Evolutionary conservation across 2,797 vertebrate species (phyloP).

Genomic region (Muscicapa striata): DNA sequence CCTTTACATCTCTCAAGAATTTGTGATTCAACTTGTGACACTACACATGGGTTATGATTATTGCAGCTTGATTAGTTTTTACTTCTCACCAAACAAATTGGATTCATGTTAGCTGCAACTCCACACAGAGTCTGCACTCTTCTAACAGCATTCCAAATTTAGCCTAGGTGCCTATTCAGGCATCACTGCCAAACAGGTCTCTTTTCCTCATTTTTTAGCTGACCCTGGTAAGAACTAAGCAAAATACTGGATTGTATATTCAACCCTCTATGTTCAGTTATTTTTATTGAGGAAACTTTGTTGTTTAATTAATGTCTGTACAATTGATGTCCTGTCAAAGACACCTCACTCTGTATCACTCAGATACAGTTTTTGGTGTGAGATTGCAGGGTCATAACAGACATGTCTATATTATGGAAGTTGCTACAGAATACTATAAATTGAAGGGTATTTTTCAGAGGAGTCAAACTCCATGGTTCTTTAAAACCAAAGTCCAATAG

Average conservation of each 20-base stretch:
- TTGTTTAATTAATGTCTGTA: background rate
- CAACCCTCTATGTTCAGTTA: background rate
- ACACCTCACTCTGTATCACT: background rate
- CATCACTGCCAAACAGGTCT: background rate
- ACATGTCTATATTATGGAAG: background rate
- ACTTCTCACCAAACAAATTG: background rate
- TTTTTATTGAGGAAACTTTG: background rate
- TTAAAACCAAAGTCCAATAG: background rate
- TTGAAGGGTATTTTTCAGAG: background rate
- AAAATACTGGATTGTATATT: background rate
- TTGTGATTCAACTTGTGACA: background rate
- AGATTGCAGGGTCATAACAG: background rate
- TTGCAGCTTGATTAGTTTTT: background rate
- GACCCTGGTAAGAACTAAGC: background rate
- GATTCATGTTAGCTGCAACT: background rate
- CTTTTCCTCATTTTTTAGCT: background rate
- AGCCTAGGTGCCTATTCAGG: background rate
- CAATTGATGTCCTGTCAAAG: background rate
- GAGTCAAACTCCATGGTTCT: background rate
- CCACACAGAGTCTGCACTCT: background rate
- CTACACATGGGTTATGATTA: rapidly evolving
- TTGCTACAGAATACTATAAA: background rate
- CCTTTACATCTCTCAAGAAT: background rate
- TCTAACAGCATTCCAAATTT: background rate
- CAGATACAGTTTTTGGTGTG: background rate